Base-by-base conservation (phyloP, 1,140 invertebrate species). In the Spodoptera litura region DNA sequence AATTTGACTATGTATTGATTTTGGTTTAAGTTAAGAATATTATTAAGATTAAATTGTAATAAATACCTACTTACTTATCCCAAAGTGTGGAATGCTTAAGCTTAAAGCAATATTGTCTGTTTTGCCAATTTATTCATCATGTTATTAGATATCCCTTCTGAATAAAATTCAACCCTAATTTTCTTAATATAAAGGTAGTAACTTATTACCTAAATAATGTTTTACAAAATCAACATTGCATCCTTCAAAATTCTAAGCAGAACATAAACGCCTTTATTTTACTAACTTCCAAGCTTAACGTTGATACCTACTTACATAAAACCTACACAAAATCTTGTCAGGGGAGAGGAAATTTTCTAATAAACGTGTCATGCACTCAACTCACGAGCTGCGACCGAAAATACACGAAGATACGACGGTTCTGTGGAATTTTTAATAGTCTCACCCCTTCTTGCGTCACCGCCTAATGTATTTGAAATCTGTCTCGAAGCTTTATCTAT, bases 391-490 rank as follows among this genome's bases (percentile, higher is more conserved):
- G 27, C 74, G 77, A 80, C 81, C 81, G 82, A 85, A 89, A 84
- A 88, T 89, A 88, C 83, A 88, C 87, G 84, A 82, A 83, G 84
- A 86, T 83, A 85, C 84, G 81, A 84, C 82, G 83, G 76, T 82
- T 75, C 68, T 76, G 77, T 82, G 91, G 92, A 93, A 93, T 93
- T 94, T 94, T 94, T 94, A 94, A 94, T 94, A 93, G 92, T 92
- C 88, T 88, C 88, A 89, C 91, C 89, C 89, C 38, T 58, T 76
- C 78, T 62, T 52, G 82, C 84, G 82, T 83, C 87, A 86, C 79
- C 81, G 82, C 81, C 87, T 94, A 94, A 94, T 94, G 93, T 93
- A 91, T 94, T 94, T 93, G 87, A 85, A 93, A 93, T 93, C 93
- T 93, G 90, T 93, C 91, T 91, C 85, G 83, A 81, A 73, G 89